A percentile compares a stretch with the other conserved stretches of the same genome.
Evolutionary conservation across 1,140 invertebrate genomes (phyloP).

Genomic region (Plutomurus gul): DNA sequence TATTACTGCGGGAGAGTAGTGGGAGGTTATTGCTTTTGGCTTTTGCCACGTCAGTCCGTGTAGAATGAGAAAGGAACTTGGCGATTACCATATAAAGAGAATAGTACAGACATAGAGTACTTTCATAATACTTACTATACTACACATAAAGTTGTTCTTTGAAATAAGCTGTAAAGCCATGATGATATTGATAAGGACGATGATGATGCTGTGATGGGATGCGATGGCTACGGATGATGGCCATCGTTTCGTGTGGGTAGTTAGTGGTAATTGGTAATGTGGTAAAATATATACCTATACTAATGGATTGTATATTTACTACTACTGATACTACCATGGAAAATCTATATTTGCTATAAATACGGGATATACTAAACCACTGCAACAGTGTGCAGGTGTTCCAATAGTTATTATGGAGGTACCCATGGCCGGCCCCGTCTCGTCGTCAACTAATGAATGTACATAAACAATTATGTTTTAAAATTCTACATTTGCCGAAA

Average conservation of each 20-base stretch:
- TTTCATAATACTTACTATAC: background rate
- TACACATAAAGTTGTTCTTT: constrained; percentile 4
- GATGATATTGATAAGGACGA: background rate
- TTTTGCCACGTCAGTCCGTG: background rate
- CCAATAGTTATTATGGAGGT: too few species aligned
- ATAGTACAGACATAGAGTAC: too few species aligned
- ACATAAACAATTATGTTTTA: too few species aligned
- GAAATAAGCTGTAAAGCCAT: background rate
- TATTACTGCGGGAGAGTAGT: background rate
- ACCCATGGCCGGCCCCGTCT: too few species aligned
- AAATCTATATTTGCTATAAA: too few species aligned
- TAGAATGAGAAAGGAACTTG: constrained; percentile 1
- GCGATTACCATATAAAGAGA: background rate
- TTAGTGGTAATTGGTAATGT: background rate
- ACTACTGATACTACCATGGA: too few species aligned
- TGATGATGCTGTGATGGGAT: background rate
- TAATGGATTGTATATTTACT: background rate
- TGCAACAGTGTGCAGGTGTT: too few species aligned
- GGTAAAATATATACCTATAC: background rate
- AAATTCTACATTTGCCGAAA: too few species aligned
- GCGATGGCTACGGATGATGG: too few species aligned
- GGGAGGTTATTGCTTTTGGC: constrained; percentile 7
- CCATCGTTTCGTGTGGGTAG: constrained; percentile 3
- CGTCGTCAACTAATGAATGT: too few species aligned
- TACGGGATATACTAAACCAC: too few species aligned